Conservation (phyloP, 2,113 vertebrate species). For the Protobothrops mucrosquamatus region DNA sequence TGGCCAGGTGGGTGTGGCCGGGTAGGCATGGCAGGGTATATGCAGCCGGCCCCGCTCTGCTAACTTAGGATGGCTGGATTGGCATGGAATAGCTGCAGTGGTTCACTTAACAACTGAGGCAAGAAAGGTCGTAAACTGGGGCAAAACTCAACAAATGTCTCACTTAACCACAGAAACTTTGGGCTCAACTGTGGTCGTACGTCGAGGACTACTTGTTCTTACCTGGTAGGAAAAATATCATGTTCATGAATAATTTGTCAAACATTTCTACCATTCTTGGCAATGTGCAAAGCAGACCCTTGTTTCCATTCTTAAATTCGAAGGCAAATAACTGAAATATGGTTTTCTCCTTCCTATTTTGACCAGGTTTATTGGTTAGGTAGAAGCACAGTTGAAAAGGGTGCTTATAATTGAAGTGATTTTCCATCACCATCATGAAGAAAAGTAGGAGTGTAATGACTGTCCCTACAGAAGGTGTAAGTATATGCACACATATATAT, state of each 20-base stretch:
- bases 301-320: neutral
- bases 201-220: neutral
- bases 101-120: too few species aligned
- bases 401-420: neutral
- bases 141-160: too few species aligned
- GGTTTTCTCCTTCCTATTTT: neutral
- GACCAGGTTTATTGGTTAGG: constrained; percentile 44
- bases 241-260: neutral
- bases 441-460: constrained; percentile 89
- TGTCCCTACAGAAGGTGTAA: constrained; percentile 81
- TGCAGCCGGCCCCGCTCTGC: too few species aligned
- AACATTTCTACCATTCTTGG: neutral
- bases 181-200: too few species aligned
- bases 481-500: constrained; percentile 29
- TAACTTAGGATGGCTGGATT: too few species aligned
- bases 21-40: too few species aligned
- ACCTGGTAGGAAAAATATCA: neutral
- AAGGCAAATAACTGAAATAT: neutral
- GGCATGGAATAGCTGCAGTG: too few species aligned
- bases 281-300: neutral
- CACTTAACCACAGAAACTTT: too few species aligned
- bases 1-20: too few species aligned
- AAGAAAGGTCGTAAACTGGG: too few species aligned
- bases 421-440: constrained; percentile 76
- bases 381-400: neutral